These are phyloP conservation scores for Anolis carolinensis DNA, from an alignment of 2,113 vertebrate species.

Conservation along the genomic window DNA sequence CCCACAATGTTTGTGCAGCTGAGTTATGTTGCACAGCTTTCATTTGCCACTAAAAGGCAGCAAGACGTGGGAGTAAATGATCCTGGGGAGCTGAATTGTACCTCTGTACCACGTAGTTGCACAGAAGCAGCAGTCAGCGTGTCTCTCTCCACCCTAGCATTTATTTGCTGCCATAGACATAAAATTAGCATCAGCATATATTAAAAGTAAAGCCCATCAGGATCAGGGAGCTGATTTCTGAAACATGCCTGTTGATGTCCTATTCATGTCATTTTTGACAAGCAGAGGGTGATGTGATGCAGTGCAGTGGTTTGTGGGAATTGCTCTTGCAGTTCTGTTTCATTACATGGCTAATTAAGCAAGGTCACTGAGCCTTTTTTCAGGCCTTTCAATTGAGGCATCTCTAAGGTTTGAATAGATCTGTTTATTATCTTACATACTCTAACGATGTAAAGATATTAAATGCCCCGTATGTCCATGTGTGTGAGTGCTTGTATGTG, in stretches of 20 bases:
- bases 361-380: slow-evolving; percentile 72
- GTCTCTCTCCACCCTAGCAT: background rate
- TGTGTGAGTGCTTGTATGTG: slow-evolving; percentile 1
- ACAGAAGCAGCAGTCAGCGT: background rate
- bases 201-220: slow-evolving; percentile 47
- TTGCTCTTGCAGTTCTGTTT: slow-evolving; percentile 74
- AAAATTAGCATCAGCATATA: slow-evolving; percentile 38
- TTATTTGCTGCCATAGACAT: slow-evolving; percentile 9
- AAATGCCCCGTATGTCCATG: slow-evolving; percentile 2
- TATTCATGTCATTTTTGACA: slow-evolving; percentile 67
- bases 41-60: background rate
- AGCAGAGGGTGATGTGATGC: slow-evolving; percentile 62
- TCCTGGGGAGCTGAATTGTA: background rate
- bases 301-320: slow-evolving; percentile 73
- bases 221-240: slow-evolving; percentile 64
- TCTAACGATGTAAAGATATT: slow-evolving; percentile 35
- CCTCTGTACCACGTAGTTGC: background rate
- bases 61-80: background rate
- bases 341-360: slow-evolving; percentile 80
- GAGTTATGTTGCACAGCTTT: background rate
- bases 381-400: slow-evolving; percentile 68
- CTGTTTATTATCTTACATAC: slow-evolving; percentile 61
- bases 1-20: background rate
- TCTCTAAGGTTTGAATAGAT: slow-evolving; percentile 61
- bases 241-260: slow-evolving; percentile 62